Evolutionary conservation across 2,888 invertebrate genomes (phyloP).

Genomic region (Prosopocoilus inquinatus): DNA sequence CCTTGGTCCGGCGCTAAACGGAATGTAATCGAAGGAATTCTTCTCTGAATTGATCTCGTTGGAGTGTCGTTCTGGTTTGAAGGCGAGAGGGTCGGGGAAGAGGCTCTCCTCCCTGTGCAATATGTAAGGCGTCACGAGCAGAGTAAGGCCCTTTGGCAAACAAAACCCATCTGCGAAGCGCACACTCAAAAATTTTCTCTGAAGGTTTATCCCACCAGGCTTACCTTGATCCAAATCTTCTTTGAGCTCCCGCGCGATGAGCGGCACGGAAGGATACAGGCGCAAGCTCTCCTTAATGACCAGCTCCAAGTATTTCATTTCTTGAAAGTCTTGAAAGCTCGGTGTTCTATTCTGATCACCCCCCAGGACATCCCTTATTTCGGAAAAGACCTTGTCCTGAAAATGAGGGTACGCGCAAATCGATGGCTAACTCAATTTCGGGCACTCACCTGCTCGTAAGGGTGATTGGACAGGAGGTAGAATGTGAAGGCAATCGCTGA

Average conservation of each 20-base stretch:
- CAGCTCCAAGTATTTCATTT: conserved; percentile 26
- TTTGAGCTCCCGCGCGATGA: conserved; percentile 16
- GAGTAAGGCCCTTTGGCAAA: conserved; percentile 33
- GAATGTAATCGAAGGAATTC: conserved; percentile 55
- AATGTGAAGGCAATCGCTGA: conserved; percentile 21
- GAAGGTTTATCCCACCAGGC: background rate
- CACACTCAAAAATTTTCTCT: background rate
- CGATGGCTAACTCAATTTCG: background rate
- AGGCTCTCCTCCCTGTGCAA: conserved; percentile 53
- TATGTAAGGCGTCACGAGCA: conserved; percentile 49
- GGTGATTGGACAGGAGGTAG: conserved; percentile 23
- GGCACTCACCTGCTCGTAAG: conserved; percentile 23
- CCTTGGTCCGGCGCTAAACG: conserved; percentile 62
- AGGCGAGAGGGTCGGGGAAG: conserved; percentile 55
- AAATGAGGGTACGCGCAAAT: background rate
- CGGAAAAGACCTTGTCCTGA: conserved; percentile 23
- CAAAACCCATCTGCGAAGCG: conserved; percentile 2
- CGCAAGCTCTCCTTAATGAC: conserved; percentile 26
- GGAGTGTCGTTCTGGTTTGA: conserved; percentile 54
- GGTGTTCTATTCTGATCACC: background rate
- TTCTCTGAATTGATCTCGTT: conserved; percentile 36
- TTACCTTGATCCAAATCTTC: conserved; percentile 15
- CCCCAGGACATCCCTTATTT: conserved; percentile 17
- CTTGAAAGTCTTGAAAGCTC: conserved; percentile 14
- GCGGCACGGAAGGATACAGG: conserved; percentile 21